Base-by-base conservation (phyloP, 2,888 invertebrate genomes). In the Heliconius sara region DNA sequence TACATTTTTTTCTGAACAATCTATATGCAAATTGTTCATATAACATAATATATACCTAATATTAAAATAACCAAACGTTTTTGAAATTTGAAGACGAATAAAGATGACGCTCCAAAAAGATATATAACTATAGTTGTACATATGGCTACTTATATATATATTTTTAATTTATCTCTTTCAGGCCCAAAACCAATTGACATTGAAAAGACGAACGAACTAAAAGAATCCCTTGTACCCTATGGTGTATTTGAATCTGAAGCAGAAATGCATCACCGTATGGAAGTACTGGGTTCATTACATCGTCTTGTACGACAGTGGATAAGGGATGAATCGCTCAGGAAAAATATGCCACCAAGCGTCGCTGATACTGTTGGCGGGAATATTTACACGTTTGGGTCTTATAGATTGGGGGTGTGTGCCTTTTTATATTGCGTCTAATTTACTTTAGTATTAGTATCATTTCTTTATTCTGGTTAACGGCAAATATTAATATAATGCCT, bases 341-440 rank as follows among this genome's bases (percentile, higher is more conserved):
- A 98, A 92, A 99, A 99, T 92, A 98, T 99, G 97, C 99, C 99
- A 10, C 97, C 97, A 79, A 97, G 97, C 85, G 97, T 98, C 1
- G 98, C 98, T 2, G 98, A 98, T 78, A 97, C 97, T 84, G 98
- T 99, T 80, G 99, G 99, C 34, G 99, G 99, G 6, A 99, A 99
- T 95, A 99, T 99, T 82, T 99, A 99, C 90, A 99, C 99, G n/a
- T 99, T 99, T 93, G 99, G 99, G 71, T 99, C 99, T 79, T 99
- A 99, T 91, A 96, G 98, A 84, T 96, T 98, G 85, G 98, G 99
- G 86, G 99, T 96, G 85, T 94, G 96, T 93, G 22, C 9, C 1
- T 43, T 71, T 65, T 65, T 65, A 65, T 27, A 30, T 75, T 39
- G 6, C 10, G 22, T 27, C 52, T 57, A n/a, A 43, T 68, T 22